phyloP scores from a whole-genome alignment of 30 jellyfish, hydroid and myxozoan species.

The Sanderia malayensis region DNA sequence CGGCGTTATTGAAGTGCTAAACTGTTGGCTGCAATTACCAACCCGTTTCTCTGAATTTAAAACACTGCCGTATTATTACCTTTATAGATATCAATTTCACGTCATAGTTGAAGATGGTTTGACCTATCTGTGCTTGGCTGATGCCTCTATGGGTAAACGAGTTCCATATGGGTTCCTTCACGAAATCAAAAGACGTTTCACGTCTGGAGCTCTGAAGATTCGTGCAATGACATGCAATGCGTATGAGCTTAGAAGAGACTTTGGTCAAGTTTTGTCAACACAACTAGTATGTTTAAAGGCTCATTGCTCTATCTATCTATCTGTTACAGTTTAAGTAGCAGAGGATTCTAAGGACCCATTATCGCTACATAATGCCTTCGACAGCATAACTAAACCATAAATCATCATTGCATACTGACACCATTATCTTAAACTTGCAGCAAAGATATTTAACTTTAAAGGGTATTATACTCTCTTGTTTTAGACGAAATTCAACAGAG shows the following conservation, averaged over 20 bases:
- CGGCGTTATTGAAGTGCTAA: too few species aligned
- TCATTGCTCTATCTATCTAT: too few species aligned
- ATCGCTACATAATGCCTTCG: too few species aligned
- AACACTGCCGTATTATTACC: too few species aligned
- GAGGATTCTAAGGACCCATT: too few species aligned
- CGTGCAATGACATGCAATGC: conserved; percentile 82
- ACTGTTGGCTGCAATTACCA: too few species aligned
- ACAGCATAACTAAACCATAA: too few species aligned
- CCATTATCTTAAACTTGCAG: too few species aligned
- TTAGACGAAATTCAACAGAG: conserved; percentile 62
- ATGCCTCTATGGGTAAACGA: conserved; percentile 84
- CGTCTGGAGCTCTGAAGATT: conserved; percentile 51
- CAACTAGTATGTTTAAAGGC: conserved; percentile 73
- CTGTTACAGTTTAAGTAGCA: too few species aligned
- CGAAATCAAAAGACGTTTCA: conserved; percentile 75
- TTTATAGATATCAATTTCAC: conserved; percentile 79
- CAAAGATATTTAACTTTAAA: not conserved
- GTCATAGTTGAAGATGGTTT: conserved; percentile 72
- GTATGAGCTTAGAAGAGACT: conserved; percentile 76
- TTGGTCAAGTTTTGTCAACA: conserved; percentile 61
- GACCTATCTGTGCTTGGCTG: conserved; percentile 84
- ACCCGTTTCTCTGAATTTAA: too few species aligned
- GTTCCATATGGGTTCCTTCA: conserved; percentile 78
- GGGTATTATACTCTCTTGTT: not conserved
- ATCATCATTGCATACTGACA: too few species aligned